Evolutionary conservation across 2,797 vertebrate species (phyloP).

Genomic region (Holocentrus rufus): DNA sequence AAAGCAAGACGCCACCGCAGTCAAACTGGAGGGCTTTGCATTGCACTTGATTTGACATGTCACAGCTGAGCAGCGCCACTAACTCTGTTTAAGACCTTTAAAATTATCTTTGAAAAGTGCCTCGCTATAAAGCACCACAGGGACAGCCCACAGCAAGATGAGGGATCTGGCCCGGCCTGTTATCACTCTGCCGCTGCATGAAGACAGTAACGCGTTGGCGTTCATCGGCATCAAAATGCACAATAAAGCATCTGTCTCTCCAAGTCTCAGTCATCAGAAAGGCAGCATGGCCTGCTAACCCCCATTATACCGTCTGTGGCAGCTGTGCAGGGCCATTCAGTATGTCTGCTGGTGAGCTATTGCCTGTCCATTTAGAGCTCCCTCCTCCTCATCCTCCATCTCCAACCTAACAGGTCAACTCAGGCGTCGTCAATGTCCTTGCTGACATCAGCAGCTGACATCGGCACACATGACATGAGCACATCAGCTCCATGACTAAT

Average conservation of each 20-base stretch:
- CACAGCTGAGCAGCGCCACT: not conserved
- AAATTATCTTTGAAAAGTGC: not conserved
- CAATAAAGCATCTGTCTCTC: slow-evolving; percentile 49
- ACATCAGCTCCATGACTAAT: slow-evolving; percentile 55
- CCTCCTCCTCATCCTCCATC: slow-evolving; percentile 36
- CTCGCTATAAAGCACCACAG: not conserved
- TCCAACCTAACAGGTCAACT: slow-evolving; percentile 63
- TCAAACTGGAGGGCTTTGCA: not conserved
- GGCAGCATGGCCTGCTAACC: slow-evolving; percentile 64
- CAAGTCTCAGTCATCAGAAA: slow-evolving; percentile 56
- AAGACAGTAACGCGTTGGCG: slow-evolving; percentile 25
- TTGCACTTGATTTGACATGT: not conserved
- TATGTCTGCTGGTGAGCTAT: slow-evolving; percentile 64
- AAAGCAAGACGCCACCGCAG: slow-evolving; percentile 13
- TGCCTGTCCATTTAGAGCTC: slow-evolving; percentile 53
- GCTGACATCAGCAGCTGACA: slow-evolving; percentile 67
- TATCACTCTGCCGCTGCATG: slow-evolving; percentile 8
- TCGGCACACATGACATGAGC: slow-evolving; percentile 65
- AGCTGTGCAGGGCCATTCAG: slow-evolving; percentile 60
- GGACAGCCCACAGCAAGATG: slow-evolving; percentile 22
- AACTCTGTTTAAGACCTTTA: not conserved
- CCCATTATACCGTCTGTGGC: slow-evolving; percentile 69
- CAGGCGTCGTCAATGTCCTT: slow-evolving; percentile 50
- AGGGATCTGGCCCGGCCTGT: slow-evolving; percentile 24
- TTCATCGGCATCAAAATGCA: slow-evolving; percentile 55